Evolutionary conservation across 2,888 invertebrate genomes (phyloP).

Genomic region (Catocala sponsa): DNA sequence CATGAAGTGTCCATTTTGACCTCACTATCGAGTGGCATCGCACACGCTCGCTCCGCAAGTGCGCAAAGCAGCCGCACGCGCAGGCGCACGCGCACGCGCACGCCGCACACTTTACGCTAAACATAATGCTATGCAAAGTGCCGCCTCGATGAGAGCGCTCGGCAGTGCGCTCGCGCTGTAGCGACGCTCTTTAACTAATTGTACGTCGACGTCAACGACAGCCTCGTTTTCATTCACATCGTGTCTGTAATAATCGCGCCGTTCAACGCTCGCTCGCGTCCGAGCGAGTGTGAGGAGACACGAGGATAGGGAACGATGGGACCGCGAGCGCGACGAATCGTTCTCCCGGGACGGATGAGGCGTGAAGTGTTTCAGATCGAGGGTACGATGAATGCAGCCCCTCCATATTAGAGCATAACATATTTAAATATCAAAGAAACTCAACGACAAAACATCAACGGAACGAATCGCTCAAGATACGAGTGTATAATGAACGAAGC

Average conservation of each 20-base stretch:
- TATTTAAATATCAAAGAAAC: conserved; percentile 43
- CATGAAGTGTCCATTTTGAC: too few relatives aligned
- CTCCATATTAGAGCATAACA: conserved; percentile 12
- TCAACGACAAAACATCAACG: conserved; percentile 24
- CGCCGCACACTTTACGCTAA: too few relatives aligned
- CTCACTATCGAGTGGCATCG: too few relatives aligned
- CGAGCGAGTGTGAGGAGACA: not conserved
- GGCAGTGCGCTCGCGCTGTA: too few relatives aligned
- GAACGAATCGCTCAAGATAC: conserved; percentile 15
- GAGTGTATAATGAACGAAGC: conserved; percentile 22
- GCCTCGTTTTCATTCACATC: conserved; percentile 3
- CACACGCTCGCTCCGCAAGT: too few relatives aligned
- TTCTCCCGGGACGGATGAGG: conserved; percentile 35
- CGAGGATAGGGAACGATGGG: not conserved
- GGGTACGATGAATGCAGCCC: conserved; percentile 19
- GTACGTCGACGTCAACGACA: not conserved
- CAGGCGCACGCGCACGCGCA: too few relatives aligned
- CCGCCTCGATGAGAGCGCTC: too few relatives aligned
- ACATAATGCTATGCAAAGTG: too few relatives aligned
- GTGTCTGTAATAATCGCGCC: not conserved
- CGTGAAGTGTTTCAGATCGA: conserved; percentile 50
- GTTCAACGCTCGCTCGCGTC: not conserved
- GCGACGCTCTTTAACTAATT: too few relatives aligned
- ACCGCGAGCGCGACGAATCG: conserved; percentile 29
- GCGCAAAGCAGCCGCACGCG: too few relatives aligned